Evolutionary conservation across 2,797 vertebrate species (phyloP).

Genomic region (Bovichtus variegatus): DNA sequence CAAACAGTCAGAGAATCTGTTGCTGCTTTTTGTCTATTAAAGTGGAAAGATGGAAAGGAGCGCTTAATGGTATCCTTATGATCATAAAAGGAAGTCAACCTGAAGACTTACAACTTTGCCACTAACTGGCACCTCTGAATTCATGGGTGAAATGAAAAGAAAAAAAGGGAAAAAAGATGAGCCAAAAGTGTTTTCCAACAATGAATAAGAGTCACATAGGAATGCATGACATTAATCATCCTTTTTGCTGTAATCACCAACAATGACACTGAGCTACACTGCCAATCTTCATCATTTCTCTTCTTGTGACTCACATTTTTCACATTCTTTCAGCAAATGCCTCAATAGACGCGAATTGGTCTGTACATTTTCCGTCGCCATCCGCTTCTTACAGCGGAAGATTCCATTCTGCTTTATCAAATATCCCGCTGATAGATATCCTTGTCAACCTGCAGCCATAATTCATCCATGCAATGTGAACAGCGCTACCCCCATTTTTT

Average conservation of each 20-base stretch:
- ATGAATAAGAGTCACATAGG: slow-evolving; percentile 15
- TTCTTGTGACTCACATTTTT: slow-evolving; percentile 17
- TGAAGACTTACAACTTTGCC: slow-evolving; percentile 48
- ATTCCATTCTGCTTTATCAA: slow-evolving; percentile 55
- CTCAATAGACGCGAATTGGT: slow-evolving; percentile 27
- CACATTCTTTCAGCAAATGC: slow-evolving; percentile 19
- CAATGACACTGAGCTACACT: slow-evolving; percentile 33
- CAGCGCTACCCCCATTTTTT: slow-evolving; percentile 46
- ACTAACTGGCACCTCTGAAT: slow-evolving; percentile 56
- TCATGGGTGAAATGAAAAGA: slow-evolving; percentile 60
- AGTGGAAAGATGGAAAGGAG: neutral
- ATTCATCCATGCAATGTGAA: slow-evolving; percentile 53
- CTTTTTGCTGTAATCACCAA: slow-evolving; percentile 37
- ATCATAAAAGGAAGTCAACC: slow-evolving; percentile 57
- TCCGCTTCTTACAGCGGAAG: slow-evolving; percentile 8
- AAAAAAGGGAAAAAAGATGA: slow-evolving; percentile 46
- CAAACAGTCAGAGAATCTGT: neutral
- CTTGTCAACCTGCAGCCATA: slow-evolving; percentile 56
- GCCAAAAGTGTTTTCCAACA: slow-evolving; percentile 49
- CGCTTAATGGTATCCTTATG: slow-evolving; percentile 29
- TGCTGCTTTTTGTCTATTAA: neutral
- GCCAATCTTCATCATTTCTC: slow-evolving; percentile 46
- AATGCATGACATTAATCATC: slow-evolving; percentile 29
- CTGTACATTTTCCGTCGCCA: slow-evolving; percentile 33
- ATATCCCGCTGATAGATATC: slow-evolving; percentile 61